A percentile compares a stretch with the other conserved stretches of the same genome.
phyloP scores from a whole-genome alignment of 1,140 invertebrate species.

The Aporrectodea caliginosa region DNA sequence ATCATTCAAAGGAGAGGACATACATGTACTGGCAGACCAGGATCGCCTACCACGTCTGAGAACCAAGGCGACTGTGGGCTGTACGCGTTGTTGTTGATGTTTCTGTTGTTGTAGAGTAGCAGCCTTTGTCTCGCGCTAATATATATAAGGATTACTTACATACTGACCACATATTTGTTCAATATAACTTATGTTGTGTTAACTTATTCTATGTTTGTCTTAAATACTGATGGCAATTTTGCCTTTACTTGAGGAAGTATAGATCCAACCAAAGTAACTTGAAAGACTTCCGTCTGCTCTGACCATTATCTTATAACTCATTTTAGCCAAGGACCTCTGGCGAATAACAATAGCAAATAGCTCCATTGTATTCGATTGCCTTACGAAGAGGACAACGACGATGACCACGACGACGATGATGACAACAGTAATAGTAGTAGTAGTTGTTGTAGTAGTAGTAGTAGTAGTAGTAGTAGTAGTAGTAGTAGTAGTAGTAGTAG shows the following conservation, averaged over 20 bases:
- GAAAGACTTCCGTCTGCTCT: not conserved
- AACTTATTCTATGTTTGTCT: not conserved
- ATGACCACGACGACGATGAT: not conserved
- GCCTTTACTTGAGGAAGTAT: not conserved
- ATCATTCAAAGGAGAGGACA: not conserved
- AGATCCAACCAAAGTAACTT: not conserved
- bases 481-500: not conserved
- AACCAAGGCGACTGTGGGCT: not conserved
- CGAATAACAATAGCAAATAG: not conserved
- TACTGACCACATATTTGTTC: too few relatives aligned
- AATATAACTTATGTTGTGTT: too few relatives aligned
- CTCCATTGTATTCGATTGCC: not conserved
- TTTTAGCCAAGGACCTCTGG: too few relatives aligned
- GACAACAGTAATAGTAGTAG: not conserved
- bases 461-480: not conserved
- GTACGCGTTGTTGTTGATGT: not conserved
- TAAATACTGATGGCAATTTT: not conserved
- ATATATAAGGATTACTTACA: too few relatives aligned
- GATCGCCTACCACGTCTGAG: not conserved
- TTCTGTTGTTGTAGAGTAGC: too few relatives aligned
- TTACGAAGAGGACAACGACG: not conserved
- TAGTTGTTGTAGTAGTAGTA: not conserved
- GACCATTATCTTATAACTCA: not conserved
- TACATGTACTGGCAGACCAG: not conserved
- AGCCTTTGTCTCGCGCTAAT: too few relatives aligned